Percentiles rank a stretch among this genome's conserved stretches.
Conservation (phyloP, 2,888 invertebrate species). For the Cistogaster globosa region DNA sequence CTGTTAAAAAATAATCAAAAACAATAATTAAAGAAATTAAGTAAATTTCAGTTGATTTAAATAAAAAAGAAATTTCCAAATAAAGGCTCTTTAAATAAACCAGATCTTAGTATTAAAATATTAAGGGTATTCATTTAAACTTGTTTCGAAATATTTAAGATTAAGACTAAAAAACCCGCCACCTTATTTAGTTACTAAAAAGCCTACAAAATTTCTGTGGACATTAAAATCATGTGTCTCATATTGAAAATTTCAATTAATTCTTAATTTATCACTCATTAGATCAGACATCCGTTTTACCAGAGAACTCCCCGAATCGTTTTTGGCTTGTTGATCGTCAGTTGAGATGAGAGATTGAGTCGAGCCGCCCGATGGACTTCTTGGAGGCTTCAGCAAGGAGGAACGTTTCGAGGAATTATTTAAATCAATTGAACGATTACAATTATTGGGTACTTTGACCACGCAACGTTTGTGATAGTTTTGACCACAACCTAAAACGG, state of each 20-base stretch:
- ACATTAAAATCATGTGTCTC: constrained; percentile 2
- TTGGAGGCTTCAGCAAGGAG: constrained; percentile 83
- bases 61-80: not conserved
- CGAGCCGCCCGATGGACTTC: constrained; percentile 91
- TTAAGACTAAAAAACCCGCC: constrained; percentile 13
- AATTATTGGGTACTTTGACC: constrained; percentile 99
- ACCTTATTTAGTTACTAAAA: constrained; percentile 20
- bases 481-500: constrained; percentile 92
- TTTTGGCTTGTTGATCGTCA: constrained; percentile 84
- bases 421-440: constrained; percentile 85
- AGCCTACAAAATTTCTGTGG: not conserved
- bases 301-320: constrained; percentile 86
- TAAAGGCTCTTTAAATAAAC: constrained; percentile 26
- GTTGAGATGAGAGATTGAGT: constrained; percentile 85
- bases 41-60: constrained; percentile 11
- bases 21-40: not conserved
- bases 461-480: constrained; percentile 99
- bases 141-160: not conserved
- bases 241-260: constrained; percentile 67
- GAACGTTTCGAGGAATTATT: constrained; percentile 80
- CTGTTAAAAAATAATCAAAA: not conserved
- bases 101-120: constrained; percentile 62
- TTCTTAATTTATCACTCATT: constrained; percentile 84
- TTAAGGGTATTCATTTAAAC: constrained; percentile 31
- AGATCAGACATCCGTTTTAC: constrained; percentile 89